These are phyloP conservation scores for Drosophila arawakana DNA, from an alignment of 1,140 invertebrate species.

Conservation along the genomic window DNA sequence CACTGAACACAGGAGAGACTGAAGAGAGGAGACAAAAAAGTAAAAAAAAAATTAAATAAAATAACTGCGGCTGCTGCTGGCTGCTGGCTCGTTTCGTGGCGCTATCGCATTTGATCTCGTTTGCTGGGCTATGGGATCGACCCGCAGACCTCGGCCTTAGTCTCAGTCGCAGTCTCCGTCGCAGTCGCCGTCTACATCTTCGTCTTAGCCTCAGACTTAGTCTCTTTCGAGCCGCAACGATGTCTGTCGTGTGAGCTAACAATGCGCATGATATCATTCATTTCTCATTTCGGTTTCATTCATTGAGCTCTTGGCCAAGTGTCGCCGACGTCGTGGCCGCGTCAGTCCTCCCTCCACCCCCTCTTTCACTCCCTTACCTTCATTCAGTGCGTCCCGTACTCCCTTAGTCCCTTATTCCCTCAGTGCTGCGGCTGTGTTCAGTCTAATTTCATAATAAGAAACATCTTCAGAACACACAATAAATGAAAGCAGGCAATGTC, in stretches of 20 bases:
- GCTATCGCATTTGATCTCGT: constrained; percentile 84
- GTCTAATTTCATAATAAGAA: constrained; percentile 83
- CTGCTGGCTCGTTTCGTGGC: constrained; percentile 67
- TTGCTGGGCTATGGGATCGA: constrained; percentile 67
- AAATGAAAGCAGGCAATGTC: constrained; percentile 60
- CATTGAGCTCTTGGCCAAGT: constrained; percentile 74
- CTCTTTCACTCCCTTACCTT: constrained; percentile 2
- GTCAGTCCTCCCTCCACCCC: background rate
- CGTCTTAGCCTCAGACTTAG: background rate
- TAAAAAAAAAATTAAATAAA: background rate
- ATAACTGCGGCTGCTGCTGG: constrained; percentile 12
- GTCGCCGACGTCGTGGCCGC: constrained; percentile 42
- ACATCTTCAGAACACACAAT: constrained; percentile 68
- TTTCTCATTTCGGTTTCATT: constrained; percentile 80
- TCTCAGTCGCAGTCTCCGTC: background rate
- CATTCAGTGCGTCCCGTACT: constrained; percentile 1
- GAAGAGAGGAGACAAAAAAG: constrained; percentile 7
- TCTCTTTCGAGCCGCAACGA: background rate
- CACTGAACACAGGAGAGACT: background rate
- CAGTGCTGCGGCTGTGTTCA: constrained; percentile 42
- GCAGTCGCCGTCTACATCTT: background rate
- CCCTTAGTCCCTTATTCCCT: constrained; percentile 8
- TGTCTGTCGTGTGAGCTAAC: constrained; percentile 49
- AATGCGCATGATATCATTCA: constrained; percentile 79
- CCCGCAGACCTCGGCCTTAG: constrained; percentile 57